Conservation (phyloP, 92 coral and sea anemone genomes). For the Anthopleura xanthogrammica region DNA sequence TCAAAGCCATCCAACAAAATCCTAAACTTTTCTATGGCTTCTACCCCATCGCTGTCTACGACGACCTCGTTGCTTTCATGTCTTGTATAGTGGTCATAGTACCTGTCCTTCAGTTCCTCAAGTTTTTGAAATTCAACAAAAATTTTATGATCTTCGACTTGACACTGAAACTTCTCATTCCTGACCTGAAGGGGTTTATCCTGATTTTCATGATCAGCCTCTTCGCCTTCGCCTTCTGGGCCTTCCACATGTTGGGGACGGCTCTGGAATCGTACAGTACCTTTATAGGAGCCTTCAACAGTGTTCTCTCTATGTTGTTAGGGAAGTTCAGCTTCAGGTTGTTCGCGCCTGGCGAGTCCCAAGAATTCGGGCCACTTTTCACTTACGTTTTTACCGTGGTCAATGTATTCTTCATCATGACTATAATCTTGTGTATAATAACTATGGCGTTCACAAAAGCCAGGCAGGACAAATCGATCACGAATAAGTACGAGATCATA, state of each 20-base stretch:
- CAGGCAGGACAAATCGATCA: slow-evolving; percentile 47
- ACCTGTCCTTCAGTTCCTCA: slow-evolving; percentile 53
- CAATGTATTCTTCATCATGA: slow-evolving; percentile 53
- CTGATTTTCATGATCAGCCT: slow-evolving; percentile 49
- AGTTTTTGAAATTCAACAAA: slow-evolving; percentile 66
- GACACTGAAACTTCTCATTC: slow-evolving; percentile 41
- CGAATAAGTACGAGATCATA: slow-evolving; percentile 60
- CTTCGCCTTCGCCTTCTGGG: slow-evolving; percentile 50
- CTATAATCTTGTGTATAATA: slow-evolving; percentile 58
- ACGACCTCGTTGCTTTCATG: slow-evolving; percentile 60
- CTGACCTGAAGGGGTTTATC: slow-evolving; percentile 47
- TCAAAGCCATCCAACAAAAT: slow-evolving; percentile 49
- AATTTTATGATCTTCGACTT: slow-evolving; percentile 66
- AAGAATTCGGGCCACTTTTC: slow-evolving; percentile 48
- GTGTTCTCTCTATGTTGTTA: slow-evolving; percentile 48
- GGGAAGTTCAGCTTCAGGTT: slow-evolving; percentile 51
- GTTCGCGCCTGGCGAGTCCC: slow-evolving; percentile 47
- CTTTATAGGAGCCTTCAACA: slow-evolving; percentile 40
- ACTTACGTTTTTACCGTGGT: slow-evolving; percentile 53
- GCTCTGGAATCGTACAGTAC: slow-evolving; percentile 45
- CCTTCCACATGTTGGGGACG: slow-evolving; percentile 42
- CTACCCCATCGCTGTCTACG: slow-evolving; percentile 48
- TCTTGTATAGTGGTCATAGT: slow-evolving; percentile 56
- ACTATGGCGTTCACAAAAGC: slow-evolving; percentile 53
- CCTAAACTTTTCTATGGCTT: slow-evolving; percentile 53